Base-by-base conservation (phyloP, 1,140 invertebrate species). In the Drosophila ananassae region DNA sequence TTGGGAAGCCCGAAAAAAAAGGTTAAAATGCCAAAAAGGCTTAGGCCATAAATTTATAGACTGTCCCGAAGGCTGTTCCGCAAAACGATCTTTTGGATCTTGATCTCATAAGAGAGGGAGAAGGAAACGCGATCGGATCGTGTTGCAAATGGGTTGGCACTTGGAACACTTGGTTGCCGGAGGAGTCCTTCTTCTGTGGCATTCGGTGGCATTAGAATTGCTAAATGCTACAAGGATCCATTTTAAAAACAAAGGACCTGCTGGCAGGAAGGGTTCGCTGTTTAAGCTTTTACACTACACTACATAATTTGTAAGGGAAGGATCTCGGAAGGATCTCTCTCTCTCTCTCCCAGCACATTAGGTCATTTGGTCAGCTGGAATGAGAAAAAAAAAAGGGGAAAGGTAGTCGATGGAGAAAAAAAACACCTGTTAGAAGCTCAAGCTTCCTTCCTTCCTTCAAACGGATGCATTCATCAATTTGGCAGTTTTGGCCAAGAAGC, bases 381-480 rank as follows among this genome's bases (percentile, higher is more conserved):
- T 13, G 25, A 44, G 57, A 52, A 30, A 32, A 37, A 59, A 57
- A 39, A 46, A 53, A 50, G 17, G 13, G 8, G 9, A 41, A 24
- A 2, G 28, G 21, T 13, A 12, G 6, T 32, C 12, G 12, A 48
- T 17, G 50, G 62, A 44, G 8, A 50, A 21, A 53, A n/a, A 80
- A 83, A 69, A 57, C 83, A 78, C 77, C 78, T 83, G 79, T 80
- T 85, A 72, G 59, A 66, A 73, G 72, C 71, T 74, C 46, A 52
- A 59, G 83, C 77, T 84, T 82, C 79, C 78, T 82, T 74, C 39
- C 58, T 76, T 17, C 13, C 39, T 83, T 87, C 83, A 87, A 89
- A 87, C 74, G 87, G 87, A 90, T 90, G 87, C 87, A 90, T 90
- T 79, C 87, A 90, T 90, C 87, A 90, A 90, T 80, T 90, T 90